Conservation (phyloP, 2,113 vertebrate genomes). For the Rutilus rutilus region DNA sequence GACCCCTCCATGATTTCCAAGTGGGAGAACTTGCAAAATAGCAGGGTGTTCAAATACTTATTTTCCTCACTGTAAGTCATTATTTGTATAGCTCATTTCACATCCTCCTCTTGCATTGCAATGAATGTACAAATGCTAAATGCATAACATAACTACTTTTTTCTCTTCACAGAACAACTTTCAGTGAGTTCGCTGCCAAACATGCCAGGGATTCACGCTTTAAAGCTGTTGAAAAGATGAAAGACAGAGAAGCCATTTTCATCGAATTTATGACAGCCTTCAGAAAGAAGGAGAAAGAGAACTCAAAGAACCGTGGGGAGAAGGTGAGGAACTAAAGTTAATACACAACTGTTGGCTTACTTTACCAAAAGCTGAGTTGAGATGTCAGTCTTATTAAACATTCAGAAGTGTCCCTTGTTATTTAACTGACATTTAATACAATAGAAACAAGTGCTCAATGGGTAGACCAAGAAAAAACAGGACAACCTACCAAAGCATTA, state of each 20-base stretch:
- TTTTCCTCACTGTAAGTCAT: no score
- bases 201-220: slow-evolving; percentile 93
- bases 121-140: neutral
- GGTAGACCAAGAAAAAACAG: neutral
- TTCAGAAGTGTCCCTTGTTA: neutral
- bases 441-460: neutral
- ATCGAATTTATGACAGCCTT: slow-evolving; percentile 91
- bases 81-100: no score
- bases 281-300: slow-evolving; percentile 96
- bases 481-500: neutral
- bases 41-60: no score
- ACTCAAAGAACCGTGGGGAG: slow-evolving; percentile 94
- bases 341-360: neutral
- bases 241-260: slow-evolving; percentile 96
- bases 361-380: neutral
- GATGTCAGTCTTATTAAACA: slow-evolving; percentile 12
- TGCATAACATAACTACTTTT: neutral
- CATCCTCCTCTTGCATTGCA: neutral
- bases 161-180: slow-evolving; percentile 84
- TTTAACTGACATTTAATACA: slow-evolving; percentile 30
- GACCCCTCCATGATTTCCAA: no score
- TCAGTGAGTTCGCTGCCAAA: slow-evolving; percentile 97
- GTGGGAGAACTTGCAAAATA: no score
- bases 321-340: slow-evolving; percentile 79
- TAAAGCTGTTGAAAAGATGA: slow-evolving; percentile 99